Percentiles rank a stretch among this genome's conserved stretches.
These are phyloP conservation scores for Acanthacorydalis orientalis DNA, from an alignment of 2,888 invertebrate genomes.

Conservation along the genomic window DNA sequence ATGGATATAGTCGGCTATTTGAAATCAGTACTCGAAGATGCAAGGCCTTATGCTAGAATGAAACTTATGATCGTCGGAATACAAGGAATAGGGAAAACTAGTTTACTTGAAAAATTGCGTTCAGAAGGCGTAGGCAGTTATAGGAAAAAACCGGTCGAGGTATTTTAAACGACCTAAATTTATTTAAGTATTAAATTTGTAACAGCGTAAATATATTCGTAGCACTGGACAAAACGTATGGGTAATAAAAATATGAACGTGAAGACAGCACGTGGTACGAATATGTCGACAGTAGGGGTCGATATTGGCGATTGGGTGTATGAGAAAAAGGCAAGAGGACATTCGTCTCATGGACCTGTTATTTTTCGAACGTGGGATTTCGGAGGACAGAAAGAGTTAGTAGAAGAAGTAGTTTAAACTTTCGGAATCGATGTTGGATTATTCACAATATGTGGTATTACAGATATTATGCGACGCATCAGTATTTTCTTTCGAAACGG, in stretches of 20 bases:
- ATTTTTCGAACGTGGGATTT: constrained; percentile 97
- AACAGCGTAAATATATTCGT: constrained; percentile 20
- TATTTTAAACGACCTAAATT: constrained; percentile 18
- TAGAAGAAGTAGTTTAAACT: constrained; percentile 9
- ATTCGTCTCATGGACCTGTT: constrained; percentile 61
- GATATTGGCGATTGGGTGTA: constrained; percentile 93
- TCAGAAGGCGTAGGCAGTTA: constrained; percentile 67
- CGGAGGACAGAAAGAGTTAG: constrained; percentile 86
- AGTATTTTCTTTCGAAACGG: constrained; percentile 91
- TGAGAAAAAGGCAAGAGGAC: constrained; percentile 66
- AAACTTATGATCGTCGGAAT: constrained; percentile 92
- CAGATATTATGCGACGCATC: constrained; percentile 93
- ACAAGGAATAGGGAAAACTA: constrained; percentile 78
- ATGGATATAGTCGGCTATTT: constrained; percentile 90
- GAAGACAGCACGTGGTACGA: constrained; percentile 57
- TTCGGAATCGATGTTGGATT: not conserved
- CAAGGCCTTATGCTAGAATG: constrained; percentile 85
- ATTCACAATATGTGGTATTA: constrained; percentile 6
- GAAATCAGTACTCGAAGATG: constrained; percentile 75
- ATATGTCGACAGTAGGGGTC: constrained; percentile 92
- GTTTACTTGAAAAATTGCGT: constrained; percentile 70
- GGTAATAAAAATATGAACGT: constrained; percentile 71
- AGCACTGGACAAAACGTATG: constrained; percentile 90
- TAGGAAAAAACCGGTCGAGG: constrained; percentile 49
- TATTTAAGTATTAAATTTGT: constrained; percentile 1